Conservation (phyloP, 1,140 invertebrate genomes). For the Musca vetustissima region DNA sequence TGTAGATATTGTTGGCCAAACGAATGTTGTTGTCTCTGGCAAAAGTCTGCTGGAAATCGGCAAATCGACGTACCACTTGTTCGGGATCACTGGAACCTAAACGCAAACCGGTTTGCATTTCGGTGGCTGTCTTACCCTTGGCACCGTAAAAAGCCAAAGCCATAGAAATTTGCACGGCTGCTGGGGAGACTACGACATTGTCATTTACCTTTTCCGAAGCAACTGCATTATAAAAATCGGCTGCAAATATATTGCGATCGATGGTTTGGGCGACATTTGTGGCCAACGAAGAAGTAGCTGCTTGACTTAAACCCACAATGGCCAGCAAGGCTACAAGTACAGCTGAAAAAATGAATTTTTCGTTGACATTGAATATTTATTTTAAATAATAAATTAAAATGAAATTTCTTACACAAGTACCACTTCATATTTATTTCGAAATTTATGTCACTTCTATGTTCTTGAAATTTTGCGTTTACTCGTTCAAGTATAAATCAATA, state of each 20-base stretch:
- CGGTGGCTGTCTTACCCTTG: slow-evolving; percentile 47
- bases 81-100: slow-evolving; percentile 43
- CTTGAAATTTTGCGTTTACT: neutral
- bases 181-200: slow-evolving; percentile 46
- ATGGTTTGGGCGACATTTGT: slow-evolving; percentile 26
- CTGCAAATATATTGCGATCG: slow-evolving; percentile 47
- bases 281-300: slow-evolving; percentile 28
- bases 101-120: slow-evolving; percentile 44
- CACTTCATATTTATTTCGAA: neutral
- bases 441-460: neutral
- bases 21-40: slow-evolving; percentile 48
- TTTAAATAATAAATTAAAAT: neutral
- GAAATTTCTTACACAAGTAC: slow-evolving; percentile 3
- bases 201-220: slow-evolving; percentile 42
- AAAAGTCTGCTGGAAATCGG: slow-evolving; percentile 42
- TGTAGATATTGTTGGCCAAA: slow-evolving; percentile 50
- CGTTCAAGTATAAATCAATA: slow-evolving; percentile 10
- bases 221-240: slow-evolving; percentile 49
- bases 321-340: neutral
- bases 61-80: slow-evolving; percentile 43
- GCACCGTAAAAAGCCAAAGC: slow-evolving; percentile 48
- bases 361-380: neutral
- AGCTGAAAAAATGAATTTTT: slow-evolving; percentile 6
- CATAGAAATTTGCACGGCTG: slow-evolving; percentile 49
- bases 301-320: neutral